Evolutionary conservation across 2,888 invertebrate species (phyloP).

Genomic region (Neoascia interrupta): DNA sequence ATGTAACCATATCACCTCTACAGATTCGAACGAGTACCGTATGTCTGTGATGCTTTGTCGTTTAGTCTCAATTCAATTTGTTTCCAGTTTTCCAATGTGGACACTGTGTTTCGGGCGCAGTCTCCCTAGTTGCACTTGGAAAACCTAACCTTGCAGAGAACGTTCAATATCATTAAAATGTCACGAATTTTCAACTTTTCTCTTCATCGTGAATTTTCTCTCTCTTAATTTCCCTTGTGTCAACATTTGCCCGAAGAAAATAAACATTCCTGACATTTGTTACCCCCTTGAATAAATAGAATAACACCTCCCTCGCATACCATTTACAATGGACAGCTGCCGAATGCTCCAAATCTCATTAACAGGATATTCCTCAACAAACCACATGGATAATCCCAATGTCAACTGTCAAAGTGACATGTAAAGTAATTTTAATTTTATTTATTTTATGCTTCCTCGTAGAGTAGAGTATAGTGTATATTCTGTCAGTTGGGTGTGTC

Average conservation of each 20-base stretch:
- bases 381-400: slow-evolving; percentile 30
- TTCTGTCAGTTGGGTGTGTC: slow-evolving; percentile 21
- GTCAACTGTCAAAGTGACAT: slow-evolving; percentile 38
- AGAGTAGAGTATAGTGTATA: too few species aligned
- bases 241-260: not conserved
- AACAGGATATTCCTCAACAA: not conserved
- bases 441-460: too few species aligned
- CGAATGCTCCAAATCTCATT: slow-evolving; percentile 8
- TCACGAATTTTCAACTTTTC: not conserved
- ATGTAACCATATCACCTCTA: too few species aligned
- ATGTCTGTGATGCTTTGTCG: too few species aligned
- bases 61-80: too few species aligned
- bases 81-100: slow-evolving; percentile 34
- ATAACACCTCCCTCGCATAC: not conserved
- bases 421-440: too few species aligned
- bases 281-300: slow-evolving; percentile 19
- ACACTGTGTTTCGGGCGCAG: slow-evolving; percentile 11
- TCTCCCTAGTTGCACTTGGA: slow-evolving; percentile 50
- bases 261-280: not conserved
- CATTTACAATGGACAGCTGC: not conserved
- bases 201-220: not conserved
- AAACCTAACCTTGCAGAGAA: too few species aligned
- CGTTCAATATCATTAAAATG: not conserved
- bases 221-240: slow-evolving; percentile 1
- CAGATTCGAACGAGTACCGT: too few species aligned